Percentiles rank a stretch among this genome's conserved stretches.
phyloP scores from a whole-genome alignment of 2,888 invertebrate genomes.

The Leucophora obtusa region DNA sequence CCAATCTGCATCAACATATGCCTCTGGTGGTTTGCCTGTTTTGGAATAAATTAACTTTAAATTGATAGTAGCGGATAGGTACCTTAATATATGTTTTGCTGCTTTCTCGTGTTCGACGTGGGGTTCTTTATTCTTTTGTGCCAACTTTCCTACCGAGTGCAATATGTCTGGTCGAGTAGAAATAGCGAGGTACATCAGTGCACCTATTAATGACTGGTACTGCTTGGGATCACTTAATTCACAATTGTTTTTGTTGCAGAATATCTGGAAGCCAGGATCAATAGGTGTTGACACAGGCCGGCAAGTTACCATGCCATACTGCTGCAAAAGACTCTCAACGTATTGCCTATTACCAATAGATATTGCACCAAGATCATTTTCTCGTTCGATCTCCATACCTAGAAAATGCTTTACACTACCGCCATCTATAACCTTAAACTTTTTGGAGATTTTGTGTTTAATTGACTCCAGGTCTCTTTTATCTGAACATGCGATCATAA shows the following conservation, averaged over 20 bases:
- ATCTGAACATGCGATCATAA: slow-evolving; percentile 46
- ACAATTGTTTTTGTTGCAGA: not conserved
- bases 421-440: slow-evolving; percentile 39
- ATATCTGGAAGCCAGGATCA: slow-evolving; percentile 22
- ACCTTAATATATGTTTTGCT: slow-evolving; percentile 1
- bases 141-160: slow-evolving; percentile 20
- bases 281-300: slow-evolving; percentile 44
- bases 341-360: slow-evolving; percentile 26
- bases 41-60: slow-evolving; percentile 22
- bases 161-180: slow-evolving; percentile 37
- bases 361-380: slow-evolving; percentile 30
- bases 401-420: slow-evolving; percentile 41
- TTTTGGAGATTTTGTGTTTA: slow-evolving; percentile 15
- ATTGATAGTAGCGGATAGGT: not conserved
- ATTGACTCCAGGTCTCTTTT: slow-evolving; percentile 21
- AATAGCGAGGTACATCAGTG: slow-evolving; percentile 27
- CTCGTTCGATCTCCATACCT: slow-evolving; percentile 48
- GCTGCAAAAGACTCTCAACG: slow-evolving; percentile 13
- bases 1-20: slow-evolving; percentile 60
- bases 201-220: slow-evolving; percentile 28
- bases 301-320: slow-evolving; percentile 34
- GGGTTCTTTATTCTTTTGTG: slow-evolving; percentile 24
- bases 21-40: not conserved
- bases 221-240: not conserved
- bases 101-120: slow-evolving; percentile 5